A percentile compares a stretch with the other conserved stretches of the same genome.
These are phyloP conservation scores for Planococcus citri DNA, from an alignment of 1,140 invertebrate species.

Conservation along the genomic window DNA sequence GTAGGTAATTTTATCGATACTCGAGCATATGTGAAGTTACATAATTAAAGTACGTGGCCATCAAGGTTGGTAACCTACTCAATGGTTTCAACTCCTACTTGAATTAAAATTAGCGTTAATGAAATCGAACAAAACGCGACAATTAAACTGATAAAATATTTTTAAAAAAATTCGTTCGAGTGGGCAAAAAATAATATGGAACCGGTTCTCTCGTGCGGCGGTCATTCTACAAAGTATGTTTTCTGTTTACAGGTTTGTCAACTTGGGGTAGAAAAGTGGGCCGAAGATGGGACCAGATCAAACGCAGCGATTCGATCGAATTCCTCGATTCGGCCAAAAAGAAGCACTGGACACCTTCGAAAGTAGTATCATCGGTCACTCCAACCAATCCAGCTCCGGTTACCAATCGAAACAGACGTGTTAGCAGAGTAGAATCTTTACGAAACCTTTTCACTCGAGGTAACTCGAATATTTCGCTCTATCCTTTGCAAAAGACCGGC, in stretches of 20 bases:
- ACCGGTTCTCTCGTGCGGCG: too few species aligned
- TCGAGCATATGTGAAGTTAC: too few species aligned
- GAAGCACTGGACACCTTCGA: conserved; percentile 37
- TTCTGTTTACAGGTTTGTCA: conserved; percentile 38
- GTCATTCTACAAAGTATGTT: not conserved
- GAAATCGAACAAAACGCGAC: too few species aligned
- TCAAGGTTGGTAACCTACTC: conserved; percentile 1
- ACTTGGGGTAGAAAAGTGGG: conserved; percentile 52
- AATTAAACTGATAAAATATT: not conserved
- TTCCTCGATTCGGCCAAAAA: conserved; percentile 37
- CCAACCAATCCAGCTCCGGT: conserved; percentile 20
- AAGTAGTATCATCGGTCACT: conserved; percentile 19
- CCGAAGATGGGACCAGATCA: conserved; percentile 48
- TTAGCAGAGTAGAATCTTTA: conserved; percentile 44
- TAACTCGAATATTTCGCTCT: not conserved
- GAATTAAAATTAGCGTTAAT: not conserved
- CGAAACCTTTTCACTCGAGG: conserved; percentile 38
- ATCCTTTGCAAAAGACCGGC: not conserved
- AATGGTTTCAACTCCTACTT: not conserved
- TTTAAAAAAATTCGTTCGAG: not conserved
- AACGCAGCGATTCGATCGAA: conserved; percentile 45
- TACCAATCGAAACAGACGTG: conserved; percentile 34
- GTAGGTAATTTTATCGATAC: too few species aligned
- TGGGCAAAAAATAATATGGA: not conserved
- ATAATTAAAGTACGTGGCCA: too few species aligned